These are phyloP conservation scores for Brachionus sp. DNA, from an alignment of 1,140 invertebrate species.

Conservation along the genomic window DNA sequence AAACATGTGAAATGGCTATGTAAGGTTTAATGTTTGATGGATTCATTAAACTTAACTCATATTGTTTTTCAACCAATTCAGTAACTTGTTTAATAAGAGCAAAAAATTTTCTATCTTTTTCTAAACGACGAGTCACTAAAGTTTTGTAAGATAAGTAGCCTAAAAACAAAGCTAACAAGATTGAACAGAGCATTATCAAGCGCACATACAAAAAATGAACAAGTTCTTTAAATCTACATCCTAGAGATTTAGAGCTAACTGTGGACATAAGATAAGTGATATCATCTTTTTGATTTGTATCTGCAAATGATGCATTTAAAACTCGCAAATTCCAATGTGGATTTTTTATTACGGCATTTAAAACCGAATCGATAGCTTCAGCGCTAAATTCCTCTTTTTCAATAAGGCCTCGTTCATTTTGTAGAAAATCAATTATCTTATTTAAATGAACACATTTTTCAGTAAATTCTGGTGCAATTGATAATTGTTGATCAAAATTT, in stretches of 20 bases:
- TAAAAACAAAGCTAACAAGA: neutral
- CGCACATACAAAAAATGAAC: conserved; percentile 26
- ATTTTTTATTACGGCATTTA: conserved; percentile 1
- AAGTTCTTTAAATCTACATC: conserved; percentile 16
- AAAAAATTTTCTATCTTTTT: conserved; percentile 21
- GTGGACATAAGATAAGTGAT: conserved; percentile 10
- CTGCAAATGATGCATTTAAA: neutral
- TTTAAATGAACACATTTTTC: conserved; percentile 45
- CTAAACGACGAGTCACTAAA: neutral
- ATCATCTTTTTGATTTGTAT: conserved; percentile 24
- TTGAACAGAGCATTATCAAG: neutral
- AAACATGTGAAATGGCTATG: conserved; percentile 31
- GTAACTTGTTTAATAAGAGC: conserved; percentile 35
- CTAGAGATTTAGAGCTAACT: neutral
- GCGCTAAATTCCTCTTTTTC: neutral
- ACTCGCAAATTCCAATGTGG: conserved; percentile 29
- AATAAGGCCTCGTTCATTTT: neutral
- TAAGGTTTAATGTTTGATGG: conserved; percentile 16
- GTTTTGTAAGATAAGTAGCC: neutral
- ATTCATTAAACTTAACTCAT: conserved; percentile 2
- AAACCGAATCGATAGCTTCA: neutral
- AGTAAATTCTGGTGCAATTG: neutral
- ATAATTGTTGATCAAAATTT: neutral
- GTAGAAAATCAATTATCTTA: neutral
- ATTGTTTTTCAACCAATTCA: conserved; percentile 35